Percentiles rank a stretch among this genome's conserved stretches.
Evolutionary conservation across 2,888 invertebrate genomes (phyloP).

Genomic region (Octodonta nipae): DNA sequence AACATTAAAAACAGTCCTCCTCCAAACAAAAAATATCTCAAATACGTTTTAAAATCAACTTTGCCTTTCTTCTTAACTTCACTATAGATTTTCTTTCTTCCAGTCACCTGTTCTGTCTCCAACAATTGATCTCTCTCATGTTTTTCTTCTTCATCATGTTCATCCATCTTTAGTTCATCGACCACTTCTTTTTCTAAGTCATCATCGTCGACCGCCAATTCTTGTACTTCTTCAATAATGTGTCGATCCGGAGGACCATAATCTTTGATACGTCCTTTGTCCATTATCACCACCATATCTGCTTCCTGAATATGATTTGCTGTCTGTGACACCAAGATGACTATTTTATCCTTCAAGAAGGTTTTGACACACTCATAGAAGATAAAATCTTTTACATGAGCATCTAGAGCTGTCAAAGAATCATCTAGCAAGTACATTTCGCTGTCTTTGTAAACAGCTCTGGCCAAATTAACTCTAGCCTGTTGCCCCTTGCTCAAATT

Average conservation of each 20-base stretch:
- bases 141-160: slow-evolving; percentile 9
- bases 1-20: slow-evolving; percentile 22
- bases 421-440: slow-evolving; percentile 28
- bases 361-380: slow-evolving; percentile 23
- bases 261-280: slow-evolving; percentile 9
- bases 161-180: slow-evolving; percentile 6
- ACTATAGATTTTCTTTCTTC: slow-evolving; percentile 17
- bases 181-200: slow-evolving; percentile 7
- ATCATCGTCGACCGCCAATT: slow-evolving; percentile 7
- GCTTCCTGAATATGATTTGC: slow-evolving; percentile 19
- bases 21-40: slow-evolving; percentile 22
- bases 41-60: slow-evolving; percentile 22
- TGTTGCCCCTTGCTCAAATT: slow-evolving; percentile 48
- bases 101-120: slow-evolving; percentile 7
- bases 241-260: slow-evolving; percentile 7
- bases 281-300: slow-evolving; percentile 19
- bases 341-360: slow-evolving; percentile 23
- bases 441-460: slow-evolving; percentile 25
- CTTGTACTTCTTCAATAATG: slow-evolving; percentile 5
- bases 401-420: slow-evolving; percentile 23
- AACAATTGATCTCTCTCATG: slow-evolving; percentile 12
- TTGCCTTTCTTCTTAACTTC: slow-evolving; percentile 24
- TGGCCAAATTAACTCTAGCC: slow-evolving; percentile 25
- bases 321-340: slow-evolving; percentile 25
- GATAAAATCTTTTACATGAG: slow-evolving; percentile 21